Evolutionary conservation across 1,140 invertebrate species (phyloP).

Genomic region (Samia ricini): DNA sequence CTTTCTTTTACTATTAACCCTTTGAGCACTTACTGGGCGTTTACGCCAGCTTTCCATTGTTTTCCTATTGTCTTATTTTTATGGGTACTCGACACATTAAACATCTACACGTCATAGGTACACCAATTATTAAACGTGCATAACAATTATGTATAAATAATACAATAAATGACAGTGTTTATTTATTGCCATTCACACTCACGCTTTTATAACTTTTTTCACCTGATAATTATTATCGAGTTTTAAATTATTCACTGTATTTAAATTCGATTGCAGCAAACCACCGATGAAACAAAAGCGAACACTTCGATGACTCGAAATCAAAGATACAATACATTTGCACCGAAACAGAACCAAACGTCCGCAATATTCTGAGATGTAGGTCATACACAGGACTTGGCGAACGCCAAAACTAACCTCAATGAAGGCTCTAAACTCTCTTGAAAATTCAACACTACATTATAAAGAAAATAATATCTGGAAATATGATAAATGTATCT

Average conservation of each 20-base stretch:
- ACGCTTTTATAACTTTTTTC: background rate
- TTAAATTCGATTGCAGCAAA: background rate
- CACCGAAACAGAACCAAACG: slow-evolving; percentile 21
- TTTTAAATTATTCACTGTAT: background rate
- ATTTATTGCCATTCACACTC: background rate
- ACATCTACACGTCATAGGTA: too few relatives aligned
- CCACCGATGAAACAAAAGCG: background rate
- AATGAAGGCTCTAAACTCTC: too few relatives aligned
- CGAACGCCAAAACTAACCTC: slow-evolving; percentile 5
- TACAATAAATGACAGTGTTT: background rate
- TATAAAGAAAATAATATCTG: too few relatives aligned
- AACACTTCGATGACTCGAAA: slow-evolving; percentile 19
- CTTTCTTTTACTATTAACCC: too few relatives aligned
- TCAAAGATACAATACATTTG: slow-evolving; percentile 20
- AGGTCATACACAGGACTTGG: slow-evolving; percentile 23
- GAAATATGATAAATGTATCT: too few relatives aligned
- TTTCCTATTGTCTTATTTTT: too few relatives aligned
- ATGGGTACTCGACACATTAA: too few relatives aligned
- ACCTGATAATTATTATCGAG: background rate
- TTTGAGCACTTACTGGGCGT: too few relatives aligned
- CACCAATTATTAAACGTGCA: too few relatives aligned
- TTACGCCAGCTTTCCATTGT: too few relatives aligned
- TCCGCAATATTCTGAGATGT: slow-evolving; percentile 12
- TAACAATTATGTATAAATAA: too few relatives aligned
- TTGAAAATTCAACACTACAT: background rate